Percentiles rank a stretch among this genome's conserved stretches.
phyloP scores from a whole-genome alignment of 2,113 vertebrate species.

The Fulica atra region DNA sequence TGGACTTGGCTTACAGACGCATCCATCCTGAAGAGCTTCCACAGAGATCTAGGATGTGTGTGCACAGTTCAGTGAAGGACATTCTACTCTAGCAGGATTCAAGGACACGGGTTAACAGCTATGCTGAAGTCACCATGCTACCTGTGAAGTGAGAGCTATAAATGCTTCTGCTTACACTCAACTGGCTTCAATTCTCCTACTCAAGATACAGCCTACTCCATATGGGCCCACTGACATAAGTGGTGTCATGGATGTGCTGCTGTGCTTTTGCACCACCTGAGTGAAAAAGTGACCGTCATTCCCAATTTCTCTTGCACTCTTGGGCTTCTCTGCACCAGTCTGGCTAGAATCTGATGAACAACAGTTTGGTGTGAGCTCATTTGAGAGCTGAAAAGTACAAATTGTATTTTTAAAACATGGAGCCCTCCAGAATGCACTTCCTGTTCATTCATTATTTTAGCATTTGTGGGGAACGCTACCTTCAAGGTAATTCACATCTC shows the following conservation, averaged over 20 bases:
- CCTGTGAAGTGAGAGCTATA: background rate
- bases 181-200: background rate
- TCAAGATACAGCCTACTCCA: accelerated
- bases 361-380: background rate
- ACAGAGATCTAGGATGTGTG: background rate
- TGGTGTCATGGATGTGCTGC: background rate
- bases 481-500: conserved; percentile 5
- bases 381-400: background rate
- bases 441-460: background rate
- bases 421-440: background rate
- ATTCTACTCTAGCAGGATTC: background rate
- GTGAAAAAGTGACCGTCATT: background rate
- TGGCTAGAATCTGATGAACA: background rate
- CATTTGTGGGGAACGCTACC: background rate
- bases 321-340: background rate
- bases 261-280: background rate
- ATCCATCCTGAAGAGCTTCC: background rate
- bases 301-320: background rate
- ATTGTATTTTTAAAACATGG: background rate
- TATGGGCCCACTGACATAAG: background rate
- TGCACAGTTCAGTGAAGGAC: background rate
- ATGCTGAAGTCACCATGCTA: accelerated
- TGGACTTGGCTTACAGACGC: background rate
- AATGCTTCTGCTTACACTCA: background rate
- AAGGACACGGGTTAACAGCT: background rate